phyloP scores from a whole-genome alignment of 2,113 vertebrate genomes.

The Asarcornis scutulata region DNA sequence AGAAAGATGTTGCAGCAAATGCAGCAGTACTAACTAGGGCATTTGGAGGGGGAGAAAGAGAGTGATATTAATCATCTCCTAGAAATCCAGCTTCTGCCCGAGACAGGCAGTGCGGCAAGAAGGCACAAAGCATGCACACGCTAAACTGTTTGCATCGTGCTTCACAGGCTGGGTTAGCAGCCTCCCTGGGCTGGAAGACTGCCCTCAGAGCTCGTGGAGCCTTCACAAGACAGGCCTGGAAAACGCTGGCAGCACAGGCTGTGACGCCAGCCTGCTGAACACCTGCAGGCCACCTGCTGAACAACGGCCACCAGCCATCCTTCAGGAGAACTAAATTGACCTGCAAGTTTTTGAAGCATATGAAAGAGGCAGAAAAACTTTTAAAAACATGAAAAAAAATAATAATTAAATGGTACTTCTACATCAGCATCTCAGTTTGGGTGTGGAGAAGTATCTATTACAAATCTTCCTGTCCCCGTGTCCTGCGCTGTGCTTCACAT shows the following conservation, averaged over 20 bases:
- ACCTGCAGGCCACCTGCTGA: not conserved
- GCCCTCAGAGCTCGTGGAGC: not conserved
- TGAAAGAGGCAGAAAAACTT: no score
- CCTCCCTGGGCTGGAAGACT: not conserved
- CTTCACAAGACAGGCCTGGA: not conserved
- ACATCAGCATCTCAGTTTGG: not conserved
- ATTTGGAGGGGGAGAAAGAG: not conserved
- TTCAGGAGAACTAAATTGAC: not conserved
- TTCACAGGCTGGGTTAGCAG: not conserved
- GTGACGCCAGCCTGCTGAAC: not conserved
- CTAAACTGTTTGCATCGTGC: no score
- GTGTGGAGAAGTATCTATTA: not conserved
- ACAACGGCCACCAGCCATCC: not conserved
- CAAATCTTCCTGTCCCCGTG: not conserved
- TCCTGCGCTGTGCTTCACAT: not conserved
- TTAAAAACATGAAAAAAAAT: not conserved
- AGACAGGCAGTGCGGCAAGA: not conserved
- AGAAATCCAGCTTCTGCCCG: not conserved
- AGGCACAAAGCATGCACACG: not conserved
- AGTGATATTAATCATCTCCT: not conserved
- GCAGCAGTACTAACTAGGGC: not conserved
- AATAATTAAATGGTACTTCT: not conserved
- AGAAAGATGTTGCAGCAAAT: rapidly evolving
- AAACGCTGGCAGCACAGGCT: not conserved
- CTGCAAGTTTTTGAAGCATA: not conserved